Base-by-base conservation (phyloP, 2,797 vertebrate species). In the Limosa lapponica region DNA sequence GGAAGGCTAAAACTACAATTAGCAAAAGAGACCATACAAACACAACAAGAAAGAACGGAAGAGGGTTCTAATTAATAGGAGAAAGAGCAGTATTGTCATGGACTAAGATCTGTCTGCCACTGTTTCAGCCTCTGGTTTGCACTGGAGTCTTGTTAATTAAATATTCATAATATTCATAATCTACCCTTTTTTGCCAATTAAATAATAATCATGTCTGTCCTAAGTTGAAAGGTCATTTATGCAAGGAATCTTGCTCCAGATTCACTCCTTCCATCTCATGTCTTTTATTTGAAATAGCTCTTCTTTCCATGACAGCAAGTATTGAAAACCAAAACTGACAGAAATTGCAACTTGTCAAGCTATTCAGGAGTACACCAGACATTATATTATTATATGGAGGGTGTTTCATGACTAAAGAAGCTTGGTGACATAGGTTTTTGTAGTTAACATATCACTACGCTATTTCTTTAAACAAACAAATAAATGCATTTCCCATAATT, bases 161-260 rank as follows among this genome's bases (percentile, higher is more conserved):
- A 86, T 89, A 89, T 90, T 86, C 13, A 75, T 81, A 95, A 86
- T 89, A 89, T 90, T 86, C 13, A 75, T 81, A 58, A 75, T 30
- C 11, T 58, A 74, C 6, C 13, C 2, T 82, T 87, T 77, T 85
- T 62, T 84, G 4, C 41, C 24, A 84, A 75, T 91, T 69, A 92
- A 91, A 92, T 78, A 94, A 84, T 93, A 78, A 75, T 72, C 19
- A 48, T 69, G 30, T 70, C 25, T 37, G 36, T 78, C 80, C 64
- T 64, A 74, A 83, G 66, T 44, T 90, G 80, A 87, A 91, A 96
- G 85, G 65, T 91, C 89, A 81, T 94, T 91, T 90, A 23, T 78
- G 58, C 86, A 30, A 61, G 58, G 36, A 92, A 80, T 30, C 9
- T 91, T 78, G 30, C 28, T 81, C 18, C 41, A 41, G 58, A 62